Evolutionary conservation across 1,140 invertebrate genomes (phyloP).

Genomic region (Leptopilina clavipes): DNA sequence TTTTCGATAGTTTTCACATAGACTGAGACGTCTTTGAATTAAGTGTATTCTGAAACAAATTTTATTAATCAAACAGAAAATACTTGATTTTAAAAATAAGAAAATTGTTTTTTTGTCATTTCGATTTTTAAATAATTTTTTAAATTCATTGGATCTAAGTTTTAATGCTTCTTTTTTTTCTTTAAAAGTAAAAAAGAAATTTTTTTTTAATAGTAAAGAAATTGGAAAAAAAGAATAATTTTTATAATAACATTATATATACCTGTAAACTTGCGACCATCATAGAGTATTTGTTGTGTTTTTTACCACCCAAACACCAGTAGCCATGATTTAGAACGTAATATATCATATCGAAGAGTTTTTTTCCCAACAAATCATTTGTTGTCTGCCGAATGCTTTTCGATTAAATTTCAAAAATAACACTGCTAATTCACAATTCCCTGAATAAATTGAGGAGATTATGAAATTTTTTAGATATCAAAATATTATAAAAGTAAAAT

Average conservation of each 20-base stretch:
- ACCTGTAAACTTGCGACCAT: conserved; percentile 95
- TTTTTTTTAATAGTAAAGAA: too few relatives aligned
- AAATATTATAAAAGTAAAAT: too few relatives aligned
- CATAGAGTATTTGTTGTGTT: conserved; percentile 97
- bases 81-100: neutral
- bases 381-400: conserved; percentile 91
- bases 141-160: too few relatives aligned
- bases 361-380: conserved; percentile 84
- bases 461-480: neutral
- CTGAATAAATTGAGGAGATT: conserved; percentile 67
- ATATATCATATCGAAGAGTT: conserved; percentile 86
- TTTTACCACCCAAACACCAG: conserved; percentile 97
- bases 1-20: conserved; percentile 93
- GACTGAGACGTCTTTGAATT: conserved; percentile 85
- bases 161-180: too few relatives aligned
- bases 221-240: neutral
- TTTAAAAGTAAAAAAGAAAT: too few relatives aligned
- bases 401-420: conserved; percentile 92
- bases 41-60: conserved; percentile 85
- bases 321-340: conserved; percentile 96
- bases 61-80: too few relatives aligned
- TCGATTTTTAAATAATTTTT: too few relatives aligned
- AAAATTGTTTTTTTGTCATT: conserved; percentile 10
- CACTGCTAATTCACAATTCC: conserved; percentile 96
- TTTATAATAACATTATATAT: conserved; percentile 35